Conservation (phyloP, 1,140 invertebrate genomes). For the Vanessa atalanta region DNA sequence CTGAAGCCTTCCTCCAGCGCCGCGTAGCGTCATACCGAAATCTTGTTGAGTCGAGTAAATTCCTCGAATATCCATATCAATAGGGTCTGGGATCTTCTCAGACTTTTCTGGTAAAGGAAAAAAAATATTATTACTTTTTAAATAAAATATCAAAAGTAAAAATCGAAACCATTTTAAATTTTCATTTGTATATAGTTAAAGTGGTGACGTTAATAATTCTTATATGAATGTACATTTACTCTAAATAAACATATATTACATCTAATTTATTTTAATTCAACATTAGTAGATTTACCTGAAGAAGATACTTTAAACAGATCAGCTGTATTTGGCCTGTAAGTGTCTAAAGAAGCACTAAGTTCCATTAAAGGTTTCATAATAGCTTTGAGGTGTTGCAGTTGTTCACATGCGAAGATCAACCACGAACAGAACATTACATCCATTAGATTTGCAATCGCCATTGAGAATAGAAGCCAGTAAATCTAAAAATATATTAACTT, state of each 20-base stretch:
- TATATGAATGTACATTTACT: no score
- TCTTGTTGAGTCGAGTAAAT: constrained; percentile 89
- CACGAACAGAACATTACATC: constrained; percentile 91
- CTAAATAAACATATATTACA: no score
- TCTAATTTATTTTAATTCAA: no score
- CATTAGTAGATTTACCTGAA: constrained; percentile 67
- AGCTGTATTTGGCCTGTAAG: constrained; percentile 88
- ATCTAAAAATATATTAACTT: constrained; percentile 72
- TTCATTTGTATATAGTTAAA: no score
- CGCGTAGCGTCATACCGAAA: constrained; percentile 86
- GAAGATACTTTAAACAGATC: constrained; percentile 86
- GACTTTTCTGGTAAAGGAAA: constrained; percentile 56
- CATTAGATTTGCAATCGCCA: constrained; percentile 86
- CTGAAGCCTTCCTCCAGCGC: constrained; percentile 84
- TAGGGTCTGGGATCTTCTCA: constrained; percentile 76
- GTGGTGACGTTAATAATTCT: no score
- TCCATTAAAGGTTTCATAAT: constrained; percentile 93
- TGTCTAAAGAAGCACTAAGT: constrained; percentile 89
- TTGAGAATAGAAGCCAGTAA: constrained; percentile 87
- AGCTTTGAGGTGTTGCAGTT: constrained; percentile 90
- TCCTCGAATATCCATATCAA: constrained; percentile 85
- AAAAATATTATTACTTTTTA: no score
- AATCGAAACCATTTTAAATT: no score
- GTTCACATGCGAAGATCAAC: constrained; percentile 91
- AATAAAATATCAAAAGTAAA: no score